Evolutionary conservation across 2,888 invertebrate genomes (phyloP), one percentile per base, ranked within the genome.

Genomic region (Gymnosoma rotundatum): DNA sequence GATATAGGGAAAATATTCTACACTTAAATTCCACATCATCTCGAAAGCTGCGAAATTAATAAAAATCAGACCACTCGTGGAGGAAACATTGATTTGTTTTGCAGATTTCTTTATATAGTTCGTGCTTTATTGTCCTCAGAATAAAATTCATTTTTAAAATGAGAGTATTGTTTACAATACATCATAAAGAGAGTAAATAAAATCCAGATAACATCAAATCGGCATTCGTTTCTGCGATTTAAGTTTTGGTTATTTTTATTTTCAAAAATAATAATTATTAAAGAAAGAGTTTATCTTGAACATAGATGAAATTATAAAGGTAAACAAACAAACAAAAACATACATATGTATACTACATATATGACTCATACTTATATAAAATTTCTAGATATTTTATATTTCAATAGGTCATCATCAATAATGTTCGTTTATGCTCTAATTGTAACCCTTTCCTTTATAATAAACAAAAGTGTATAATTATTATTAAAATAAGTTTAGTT

Each of bases 401-500:
- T 38, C 38, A 38, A 38, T 38, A 7, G 38, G 38, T 38, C 38
- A 38, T 38, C 45, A n/a, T 64, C 25, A 48, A n/a, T 16, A 38
- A 20, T 16, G 16, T 6, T 36, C 14, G 36, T 16, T 14, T 45
- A 45, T 4, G 12, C 4, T 12, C 14, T 45, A 38, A 38, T 38
- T 38, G 38, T 38, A 38, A 38, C 7, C 12, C 12, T 14, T 45
- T 45, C 4, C 14, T 50, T 25, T 50, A 32, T 72, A n/a, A 36
- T 14, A 20, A 52, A 14, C n/a, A 25, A 18, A 20, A 52, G 18
- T 5, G 10, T 48, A 74, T 14, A 8, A 21, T 32, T 61, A 42
- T n/a, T 63, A 20, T 61, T 66, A 25, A 2, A 25, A 25, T 72
- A 60, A 38, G 7, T 52, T 66, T 76, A 82, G 72, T 76, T 82